Evolutionary conservation across 2,797 vertebrate species (phyloP).

Genomic region (Eulemur coronatus): DNA sequence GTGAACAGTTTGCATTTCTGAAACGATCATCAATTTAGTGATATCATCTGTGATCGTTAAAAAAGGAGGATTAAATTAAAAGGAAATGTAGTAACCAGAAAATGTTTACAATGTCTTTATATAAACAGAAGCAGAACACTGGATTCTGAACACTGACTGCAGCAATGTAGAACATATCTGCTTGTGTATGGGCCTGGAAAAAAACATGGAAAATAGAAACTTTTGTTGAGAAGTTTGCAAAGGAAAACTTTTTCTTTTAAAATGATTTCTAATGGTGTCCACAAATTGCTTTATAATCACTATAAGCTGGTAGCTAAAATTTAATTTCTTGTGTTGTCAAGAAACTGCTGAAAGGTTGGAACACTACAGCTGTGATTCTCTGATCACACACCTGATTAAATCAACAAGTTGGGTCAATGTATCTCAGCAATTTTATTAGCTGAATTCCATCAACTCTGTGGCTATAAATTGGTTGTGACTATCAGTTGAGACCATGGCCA

Average conservation of each 20-base stretch:
- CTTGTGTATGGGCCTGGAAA: neutral
- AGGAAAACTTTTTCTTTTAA: slow-evolving; percentile 37
- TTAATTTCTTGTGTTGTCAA: slow-evolving; percentile 28
- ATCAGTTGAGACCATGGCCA: slow-evolving; percentile 53
- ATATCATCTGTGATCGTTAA: neutral
- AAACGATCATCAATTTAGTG: neutral
- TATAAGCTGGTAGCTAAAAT: neutral
- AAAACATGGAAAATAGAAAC: neutral
- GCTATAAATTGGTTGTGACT: slow-evolving; percentile 58
- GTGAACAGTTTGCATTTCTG: neutral
- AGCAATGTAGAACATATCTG: neutral
- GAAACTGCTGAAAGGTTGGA: neutral
- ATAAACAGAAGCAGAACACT: neutral
- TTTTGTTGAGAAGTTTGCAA: neutral
- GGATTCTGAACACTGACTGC: neutral
- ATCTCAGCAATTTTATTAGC: neutral
- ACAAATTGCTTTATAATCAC: neutral
- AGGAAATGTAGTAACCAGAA: neutral
- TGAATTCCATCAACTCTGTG: neutral
- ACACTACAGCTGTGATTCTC: neutral
- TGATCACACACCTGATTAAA: neutral
- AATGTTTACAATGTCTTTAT: neutral
- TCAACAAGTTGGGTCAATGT: neutral
- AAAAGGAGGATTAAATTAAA: neutral
- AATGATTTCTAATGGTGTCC: neutral